Percentiles rank a stretch among this genome's conserved stretches.
Evolutionary conservation across 2,113 vertebrate species (phyloP).

Genomic region (Pyxicephalus adspersus): DNA sequence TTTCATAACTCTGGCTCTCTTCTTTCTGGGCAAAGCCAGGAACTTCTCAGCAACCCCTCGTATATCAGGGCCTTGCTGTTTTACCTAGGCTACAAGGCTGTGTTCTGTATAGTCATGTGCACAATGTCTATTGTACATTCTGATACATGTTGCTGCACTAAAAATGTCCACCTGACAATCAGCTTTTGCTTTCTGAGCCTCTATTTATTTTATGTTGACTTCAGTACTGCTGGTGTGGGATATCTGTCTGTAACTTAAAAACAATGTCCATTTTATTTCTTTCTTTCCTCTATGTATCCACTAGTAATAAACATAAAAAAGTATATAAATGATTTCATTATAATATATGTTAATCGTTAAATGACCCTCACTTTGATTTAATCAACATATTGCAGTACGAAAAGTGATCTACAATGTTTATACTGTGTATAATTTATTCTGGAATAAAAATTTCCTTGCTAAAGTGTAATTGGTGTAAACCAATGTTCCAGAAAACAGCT

Average conservation of each 20-base stretch:
- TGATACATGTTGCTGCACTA: too few species aligned
- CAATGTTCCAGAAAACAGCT: slow-evolving; percentile 62
- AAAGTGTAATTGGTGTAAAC: slow-evolving; percentile 58
- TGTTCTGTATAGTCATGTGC: too few species aligned
- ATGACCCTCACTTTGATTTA: slow-evolving; percentile 28
- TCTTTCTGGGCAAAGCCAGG: too few species aligned
- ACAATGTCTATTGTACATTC: too few species aligned
- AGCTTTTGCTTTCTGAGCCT: too few species aligned
- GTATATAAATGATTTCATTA: background rate
- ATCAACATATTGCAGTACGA: slow-evolving; percentile 50
- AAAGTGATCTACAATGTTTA: slow-evolving; percentile 42
- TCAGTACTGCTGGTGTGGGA: too few species aligned
- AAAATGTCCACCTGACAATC: too few species aligned
- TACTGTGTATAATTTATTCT: slow-evolving; percentile 52
- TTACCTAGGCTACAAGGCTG: too few species aligned
- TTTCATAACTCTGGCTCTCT: too few species aligned
- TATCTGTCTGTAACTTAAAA: background rate
- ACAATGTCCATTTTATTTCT: background rate
- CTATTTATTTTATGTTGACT: too few species aligned
- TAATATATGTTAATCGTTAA: slow-evolving; percentile 28
- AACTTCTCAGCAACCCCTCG: too few species aligned
- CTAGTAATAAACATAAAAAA: background rate
- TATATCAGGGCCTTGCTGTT: too few species aligned
- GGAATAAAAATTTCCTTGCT: slow-evolving; percentile 50
- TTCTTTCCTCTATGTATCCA: background rate